Evolutionary conservation across 2,888 invertebrate genomes (phyloP).

Genomic region (Ellobium chinense): DNA sequence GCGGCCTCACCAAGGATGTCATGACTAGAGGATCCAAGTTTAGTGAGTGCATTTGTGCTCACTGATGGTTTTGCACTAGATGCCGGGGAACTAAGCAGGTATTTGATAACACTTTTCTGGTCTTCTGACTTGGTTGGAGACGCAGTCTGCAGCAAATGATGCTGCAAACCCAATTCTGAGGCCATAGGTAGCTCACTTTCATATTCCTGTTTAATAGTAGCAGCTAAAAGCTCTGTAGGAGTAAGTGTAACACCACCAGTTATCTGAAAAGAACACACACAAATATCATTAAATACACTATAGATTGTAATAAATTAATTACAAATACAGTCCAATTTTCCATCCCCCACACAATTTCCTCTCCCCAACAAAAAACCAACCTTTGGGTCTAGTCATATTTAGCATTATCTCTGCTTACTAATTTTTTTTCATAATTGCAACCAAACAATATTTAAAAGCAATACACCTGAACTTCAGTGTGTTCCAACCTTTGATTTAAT

Average conservation of each 20-base stretch:
- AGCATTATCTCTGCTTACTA: no score
- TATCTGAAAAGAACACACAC: slow-evolving; percentile 9
- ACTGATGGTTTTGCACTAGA: slow-evolving; percentile 60
- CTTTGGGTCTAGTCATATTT: no score
- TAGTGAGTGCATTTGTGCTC: slow-evolving; percentile 56
- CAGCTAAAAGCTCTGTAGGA: slow-evolving; percentile 11
- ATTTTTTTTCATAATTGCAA: no score
- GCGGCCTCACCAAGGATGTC: slow-evolving; percentile 27
- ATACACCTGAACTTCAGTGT: no score
- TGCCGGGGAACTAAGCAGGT: slow-evolving; percentile 68
- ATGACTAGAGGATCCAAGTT: slow-evolving; percentile 46
- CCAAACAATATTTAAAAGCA: no score
- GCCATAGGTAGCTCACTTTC: neutral
- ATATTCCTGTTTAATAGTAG: slow-evolving; percentile 14
- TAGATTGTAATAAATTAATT: no score
- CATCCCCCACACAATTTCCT: no score
- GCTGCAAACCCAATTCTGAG: slow-evolving; percentile 11
- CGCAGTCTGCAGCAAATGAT: neutral
- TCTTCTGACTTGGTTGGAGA: slow-evolving; percentile 32
- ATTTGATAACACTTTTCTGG: slow-evolving; percentile 70
- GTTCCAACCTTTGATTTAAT: no score
- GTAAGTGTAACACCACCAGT: neutral
- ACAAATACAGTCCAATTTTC: no score
- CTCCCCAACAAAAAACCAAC: no score
- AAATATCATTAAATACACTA: no score